Evolutionary conservation across 1,140 invertebrate genomes (phyloP).

Genomic region (Cataglyphis hispanica): DNA sequence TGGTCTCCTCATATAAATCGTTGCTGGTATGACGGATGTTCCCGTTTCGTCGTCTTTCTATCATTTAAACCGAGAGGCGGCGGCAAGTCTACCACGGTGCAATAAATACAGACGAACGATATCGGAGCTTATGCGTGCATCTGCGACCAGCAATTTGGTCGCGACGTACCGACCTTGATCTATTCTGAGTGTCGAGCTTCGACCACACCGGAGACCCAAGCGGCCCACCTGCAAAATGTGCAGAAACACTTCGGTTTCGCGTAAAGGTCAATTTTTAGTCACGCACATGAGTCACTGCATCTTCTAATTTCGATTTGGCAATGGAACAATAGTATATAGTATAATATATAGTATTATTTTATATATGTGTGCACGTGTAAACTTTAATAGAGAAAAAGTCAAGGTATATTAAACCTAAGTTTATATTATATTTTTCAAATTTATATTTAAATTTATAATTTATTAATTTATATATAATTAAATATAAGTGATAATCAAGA

Average conservation of each 20-base stretch:
- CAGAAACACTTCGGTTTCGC: conserved; percentile 68
- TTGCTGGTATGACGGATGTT: conserved; percentile 53
- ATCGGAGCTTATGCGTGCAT: conserved; percentile 65
- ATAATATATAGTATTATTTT: too few relatives aligned
- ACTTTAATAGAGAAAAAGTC: background rate
- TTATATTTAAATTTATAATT: too few relatives aligned
- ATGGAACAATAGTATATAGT: background rate
- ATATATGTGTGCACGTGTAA: background rate
- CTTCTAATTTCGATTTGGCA: conserved; percentile 34
- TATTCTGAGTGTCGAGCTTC: conserved; percentile 67
- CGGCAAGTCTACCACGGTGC: conserved; percentile 66
- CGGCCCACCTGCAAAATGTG: conserved; percentile 74
- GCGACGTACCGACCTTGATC: conserved; percentile 66
- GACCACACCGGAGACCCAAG: conserved; percentile 29
- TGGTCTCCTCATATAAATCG: conserved; percentile 29
- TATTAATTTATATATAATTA: too few relatives aligned
- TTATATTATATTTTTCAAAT: background rate
- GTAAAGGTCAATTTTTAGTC: conserved; percentile 33
- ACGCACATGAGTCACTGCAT: conserved; percentile 56
- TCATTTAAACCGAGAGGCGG: conserved; percentile 59
- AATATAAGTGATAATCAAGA: background rate
- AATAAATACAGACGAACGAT: conserved; percentile 72
- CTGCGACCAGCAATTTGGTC: conserved; percentile 66
- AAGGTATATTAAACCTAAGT: background rate
- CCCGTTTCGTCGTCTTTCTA: conserved; percentile 55